These are phyloP conservation scores for Cardinalis cardinalis DNA, from an alignment of 2,113 vertebrate species.

Conservation along the genomic window DNA sequence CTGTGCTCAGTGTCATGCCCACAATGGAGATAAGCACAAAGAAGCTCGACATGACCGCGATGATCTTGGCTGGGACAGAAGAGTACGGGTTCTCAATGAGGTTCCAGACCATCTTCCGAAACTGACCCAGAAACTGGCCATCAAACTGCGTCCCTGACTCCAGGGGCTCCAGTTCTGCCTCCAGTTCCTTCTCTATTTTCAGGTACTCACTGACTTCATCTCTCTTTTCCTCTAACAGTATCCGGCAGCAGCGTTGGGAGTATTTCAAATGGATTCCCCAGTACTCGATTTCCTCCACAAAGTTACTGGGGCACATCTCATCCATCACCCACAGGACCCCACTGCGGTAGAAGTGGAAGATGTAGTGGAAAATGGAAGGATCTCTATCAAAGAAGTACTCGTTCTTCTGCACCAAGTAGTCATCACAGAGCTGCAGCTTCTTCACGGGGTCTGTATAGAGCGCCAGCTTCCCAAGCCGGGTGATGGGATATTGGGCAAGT, in stretches of 20 bases:
- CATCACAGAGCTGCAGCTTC: constrained; percentile 83
- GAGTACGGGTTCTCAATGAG: constrained; percentile 82
- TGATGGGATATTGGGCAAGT: constrained; percentile 75
- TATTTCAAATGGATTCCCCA: constrained; percentile 83
- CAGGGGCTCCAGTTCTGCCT: constrained; percentile 75
- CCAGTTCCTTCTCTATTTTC: constrained; percentile 77
- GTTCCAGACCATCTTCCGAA: constrained; percentile 75
- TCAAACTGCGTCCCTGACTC: constrained; percentile 65
- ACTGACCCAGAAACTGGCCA: constrained; percentile 69
- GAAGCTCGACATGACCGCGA: constrained; percentile 78
- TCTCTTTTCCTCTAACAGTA: constrained; percentile 79
- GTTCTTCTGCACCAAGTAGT: constrained; percentile 81
- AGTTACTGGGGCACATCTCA: constrained; percentile 80
- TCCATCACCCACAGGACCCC: constrained; percentile 79
- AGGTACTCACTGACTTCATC: constrained; percentile 79
- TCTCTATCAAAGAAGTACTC: constrained; percentile 92
- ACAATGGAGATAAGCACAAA: constrained; percentile 82
- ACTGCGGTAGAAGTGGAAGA: constrained; percentile 87
- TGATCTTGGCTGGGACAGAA: constrained; percentile 75
- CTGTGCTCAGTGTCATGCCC: constrained; percentile 82
- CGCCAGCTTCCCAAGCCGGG: constrained; percentile 81
- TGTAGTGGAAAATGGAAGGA: constrained; percentile 84
- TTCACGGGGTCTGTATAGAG: constrained; percentile 73
- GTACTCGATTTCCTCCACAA: constrained; percentile 82
- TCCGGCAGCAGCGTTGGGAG: constrained; percentile 77